Evolutionary conservation across 2,113 vertebrate species (phyloP).

Genomic region (Salvator merianae): DNA sequence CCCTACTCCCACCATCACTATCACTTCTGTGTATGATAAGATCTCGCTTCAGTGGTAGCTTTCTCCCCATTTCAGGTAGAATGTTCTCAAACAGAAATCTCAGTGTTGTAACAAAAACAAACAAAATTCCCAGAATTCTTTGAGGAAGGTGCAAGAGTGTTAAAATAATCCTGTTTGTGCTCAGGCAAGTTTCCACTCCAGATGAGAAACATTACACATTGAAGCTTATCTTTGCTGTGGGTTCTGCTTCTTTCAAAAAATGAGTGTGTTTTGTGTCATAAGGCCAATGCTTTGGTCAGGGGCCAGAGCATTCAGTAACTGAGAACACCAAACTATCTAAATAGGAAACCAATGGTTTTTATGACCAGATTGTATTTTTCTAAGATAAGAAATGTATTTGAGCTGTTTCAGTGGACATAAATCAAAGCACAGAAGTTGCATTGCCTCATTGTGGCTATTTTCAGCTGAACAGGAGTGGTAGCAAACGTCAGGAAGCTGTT

Average conservation of each 20-base stretch:
- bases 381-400: constrained; percentile 6
- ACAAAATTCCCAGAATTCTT: not conserved
- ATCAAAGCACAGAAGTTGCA: not conserved
- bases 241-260: constrained; percentile 16
- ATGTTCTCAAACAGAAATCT: not conserved
- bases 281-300: constrained; percentile 1
- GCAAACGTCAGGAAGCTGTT: not conserved
- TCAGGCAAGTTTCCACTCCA: constrained; percentile 13
- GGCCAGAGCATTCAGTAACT: constrained; percentile 10
- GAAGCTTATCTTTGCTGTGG: not conserved
- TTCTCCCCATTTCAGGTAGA: not conserved
- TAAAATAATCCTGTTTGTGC: not conserved
- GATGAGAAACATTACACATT: not conserved
- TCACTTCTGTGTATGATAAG: not conserved
- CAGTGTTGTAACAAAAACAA: not conserved
- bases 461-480: not conserved
- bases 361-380: not conserved
- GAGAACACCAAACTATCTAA: not conserved
- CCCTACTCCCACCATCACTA: not conserved
- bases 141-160: not conserved
- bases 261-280: not conserved
- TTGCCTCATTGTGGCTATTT: not conserved
- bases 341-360: not conserved
- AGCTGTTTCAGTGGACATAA: not conserved
- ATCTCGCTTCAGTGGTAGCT: too few relatives aligned